Base-by-base conservation (phyloP, 2,888 invertebrate species). In the Drosophila meridionalis region DNA sequence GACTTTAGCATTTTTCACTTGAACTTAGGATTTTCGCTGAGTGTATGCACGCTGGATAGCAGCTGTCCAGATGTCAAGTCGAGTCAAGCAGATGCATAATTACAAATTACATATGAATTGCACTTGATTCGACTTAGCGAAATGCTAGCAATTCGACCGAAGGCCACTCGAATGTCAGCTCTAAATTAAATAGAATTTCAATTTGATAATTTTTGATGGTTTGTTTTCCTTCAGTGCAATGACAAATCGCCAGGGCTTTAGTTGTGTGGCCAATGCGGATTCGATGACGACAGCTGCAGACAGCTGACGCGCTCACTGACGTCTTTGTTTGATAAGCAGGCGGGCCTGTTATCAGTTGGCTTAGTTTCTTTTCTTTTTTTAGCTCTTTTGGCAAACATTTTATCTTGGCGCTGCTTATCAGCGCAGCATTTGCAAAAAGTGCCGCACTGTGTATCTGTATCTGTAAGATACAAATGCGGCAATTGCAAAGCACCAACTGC, bases 381-480 rank as follows among this genome's bases (percentile, higher is more conserved):
- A n/a, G 30, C 60, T 45, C 20, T 71, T 68, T 76, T 75, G 76
- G 75, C 90, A 89, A 83, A 73, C 87, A 77, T 77, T 73, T 63
- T 38, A 52, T 38, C 40, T 43, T 62, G 52, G 53, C 30, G 48
- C 53, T 68, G 65, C 66, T 82, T 89, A 86, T 86, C 90, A 75
- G 73, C 59, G 45, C 58, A 67, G 64, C 76, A 70, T 65, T 84
- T 65, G 66, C 75, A 70, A 84, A 72, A 73, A 69, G 50, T 90
- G 73, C 53, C 90, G 89, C 86, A 87, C 45, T 12, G 34, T 58
- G 40, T 58, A 55, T 67, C 40, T 72, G 61, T 72, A 66, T 76
- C 73, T 77, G 53, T 55, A 20, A 79, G 90, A 89, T 87, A 83
- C 83, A 83, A 90, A 82, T 90, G 89, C 89, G 90, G 87, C 88